These are phyloP conservation scores for Lontra canadensis DNA, from an alignment of 2,113 vertebrate genomes.

Conservation along the genomic window DNA sequence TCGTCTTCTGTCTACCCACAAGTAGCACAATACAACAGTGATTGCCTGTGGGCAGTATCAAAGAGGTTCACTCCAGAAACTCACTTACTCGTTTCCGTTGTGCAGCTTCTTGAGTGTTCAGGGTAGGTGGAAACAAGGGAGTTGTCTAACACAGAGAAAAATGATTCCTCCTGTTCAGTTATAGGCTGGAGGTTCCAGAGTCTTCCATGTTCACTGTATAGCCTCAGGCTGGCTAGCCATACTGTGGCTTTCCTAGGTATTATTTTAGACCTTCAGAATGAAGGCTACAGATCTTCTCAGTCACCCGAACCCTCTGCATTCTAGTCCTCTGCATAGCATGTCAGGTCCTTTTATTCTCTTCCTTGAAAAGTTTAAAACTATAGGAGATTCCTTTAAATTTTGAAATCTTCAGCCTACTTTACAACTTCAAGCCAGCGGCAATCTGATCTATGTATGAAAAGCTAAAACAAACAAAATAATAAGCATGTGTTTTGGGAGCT, in stretches of 20 bases:
- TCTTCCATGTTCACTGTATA: not conserved
- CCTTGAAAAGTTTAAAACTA: not conserved
- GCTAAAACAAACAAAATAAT: not conserved
- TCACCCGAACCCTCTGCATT: not conserved
- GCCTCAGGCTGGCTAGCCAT: not conserved
- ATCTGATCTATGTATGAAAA: not conserved
- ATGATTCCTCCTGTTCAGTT: not conserved
- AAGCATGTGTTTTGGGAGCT: not conserved
- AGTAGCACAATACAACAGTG: not conserved
- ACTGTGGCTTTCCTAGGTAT: not conserved
- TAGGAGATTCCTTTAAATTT: not conserved
- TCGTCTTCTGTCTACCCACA: not conserved
- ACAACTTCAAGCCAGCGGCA: not conserved
- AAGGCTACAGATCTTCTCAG: not conserved
- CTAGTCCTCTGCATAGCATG: not conserved
- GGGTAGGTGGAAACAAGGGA: not conserved
- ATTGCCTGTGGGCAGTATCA: not conserved
- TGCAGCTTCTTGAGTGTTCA: not conserved
- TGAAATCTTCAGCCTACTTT: not conserved
- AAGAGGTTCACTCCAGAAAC: not conserved
- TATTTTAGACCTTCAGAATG: not conserved
- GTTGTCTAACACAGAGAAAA: not conserved
- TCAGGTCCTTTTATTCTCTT: not conserved
- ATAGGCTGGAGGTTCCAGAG: not conserved
- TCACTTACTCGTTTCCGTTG: not conserved